These are phyloP conservation scores for Trachymyrmex septentrionalis DNA, from an alignment of 1,140 invertebrate genomes.

Conservation along the genomic window DNA sequence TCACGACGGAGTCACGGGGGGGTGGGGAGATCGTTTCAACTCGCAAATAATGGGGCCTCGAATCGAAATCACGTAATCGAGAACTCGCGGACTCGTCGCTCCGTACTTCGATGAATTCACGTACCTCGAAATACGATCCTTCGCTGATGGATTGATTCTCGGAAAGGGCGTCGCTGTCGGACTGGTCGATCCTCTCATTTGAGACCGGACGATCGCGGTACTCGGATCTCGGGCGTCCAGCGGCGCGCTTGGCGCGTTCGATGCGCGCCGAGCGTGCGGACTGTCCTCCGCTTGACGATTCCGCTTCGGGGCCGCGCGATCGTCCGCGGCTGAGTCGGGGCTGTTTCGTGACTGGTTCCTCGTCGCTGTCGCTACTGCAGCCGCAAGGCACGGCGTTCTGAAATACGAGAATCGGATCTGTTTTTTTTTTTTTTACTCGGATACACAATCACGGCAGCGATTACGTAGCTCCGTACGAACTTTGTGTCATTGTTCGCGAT, in stretches of 20 bases:
- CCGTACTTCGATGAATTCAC: not conserved
- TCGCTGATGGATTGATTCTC: conserved; percentile 83
- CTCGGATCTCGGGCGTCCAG: conserved; percentile 62
- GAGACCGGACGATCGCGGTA: conserved; percentile 68
- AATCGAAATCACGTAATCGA: not conserved
- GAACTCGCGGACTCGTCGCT: not conserved
- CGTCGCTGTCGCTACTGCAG: conserved; percentile 87
- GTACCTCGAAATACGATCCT: conserved; percentile 86
- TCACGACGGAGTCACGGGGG: not conserved
- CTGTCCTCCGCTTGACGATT: conserved; percentile 75
- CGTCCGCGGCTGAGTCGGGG: conserved; percentile 86
- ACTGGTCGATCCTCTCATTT: conserved; percentile 73
- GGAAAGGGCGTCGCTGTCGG: conserved; percentile 84
- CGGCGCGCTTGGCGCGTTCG: conserved; percentile 72
- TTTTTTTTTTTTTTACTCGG: conserved; percentile 38
- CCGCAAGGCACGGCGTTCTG: conserved; percentile 79
- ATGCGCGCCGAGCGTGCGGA: conserved; percentile 70
- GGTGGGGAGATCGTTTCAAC: conserved; percentile 14
- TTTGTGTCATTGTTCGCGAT: not conserved
- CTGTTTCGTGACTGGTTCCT: conserved; percentile 90
- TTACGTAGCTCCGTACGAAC: not conserved
- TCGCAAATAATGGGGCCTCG: conserved; percentile 26
- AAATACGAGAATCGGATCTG: conserved; percentile 67
- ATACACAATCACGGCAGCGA: conserved; percentile 1
- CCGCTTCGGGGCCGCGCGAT: conserved; percentile 80